Conservation (phyloP, 1,140 invertebrate genomes). For the Proales similis region DNA sequence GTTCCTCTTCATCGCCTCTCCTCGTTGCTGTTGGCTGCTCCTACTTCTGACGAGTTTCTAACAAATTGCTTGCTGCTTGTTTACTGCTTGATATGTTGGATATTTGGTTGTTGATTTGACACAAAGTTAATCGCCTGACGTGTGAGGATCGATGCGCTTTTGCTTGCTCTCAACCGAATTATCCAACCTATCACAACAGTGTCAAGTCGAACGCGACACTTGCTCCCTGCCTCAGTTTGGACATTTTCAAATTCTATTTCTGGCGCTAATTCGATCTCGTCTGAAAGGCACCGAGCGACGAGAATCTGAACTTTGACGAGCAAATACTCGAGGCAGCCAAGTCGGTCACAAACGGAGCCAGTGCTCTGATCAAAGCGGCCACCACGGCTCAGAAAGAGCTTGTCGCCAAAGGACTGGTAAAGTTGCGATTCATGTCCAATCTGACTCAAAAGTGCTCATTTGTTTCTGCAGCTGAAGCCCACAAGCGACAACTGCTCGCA, state of each 20-base stretch:
- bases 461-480: conserved; percentile 28
- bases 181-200: conserved; percentile 37
- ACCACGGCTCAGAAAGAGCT: conserved; percentile 88
- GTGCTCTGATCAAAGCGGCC: conserved; percentile 87
- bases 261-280: not conserved
- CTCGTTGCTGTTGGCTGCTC: too few species aligned
- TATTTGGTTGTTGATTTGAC: conserved; percentile 37
- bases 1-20: not conserved
- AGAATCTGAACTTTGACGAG: conserved; percentile 86
- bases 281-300: conserved; percentile 75
- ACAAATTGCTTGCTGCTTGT: too few species aligned
- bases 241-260: not conserved
- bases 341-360: conserved; percentile 90
- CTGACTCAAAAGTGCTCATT: not conserved
- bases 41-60: too few species aligned
- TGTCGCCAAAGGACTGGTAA: conserved; percentile 66
- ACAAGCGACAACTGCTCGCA: not conserved
- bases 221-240: too few species aligned
- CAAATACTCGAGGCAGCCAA: conserved; percentile 97
- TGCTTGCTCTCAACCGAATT: conserved; percentile 32
- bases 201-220: too few species aligned
- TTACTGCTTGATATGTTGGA: conserved; percentile 39
- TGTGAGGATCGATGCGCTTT: too few species aligned
- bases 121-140: not conserved
- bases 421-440: conserved; percentile 1